Evolutionary conservation across 1,140 invertebrate species (phyloP).

Genomic region (Nephila pilipes): DNA sequence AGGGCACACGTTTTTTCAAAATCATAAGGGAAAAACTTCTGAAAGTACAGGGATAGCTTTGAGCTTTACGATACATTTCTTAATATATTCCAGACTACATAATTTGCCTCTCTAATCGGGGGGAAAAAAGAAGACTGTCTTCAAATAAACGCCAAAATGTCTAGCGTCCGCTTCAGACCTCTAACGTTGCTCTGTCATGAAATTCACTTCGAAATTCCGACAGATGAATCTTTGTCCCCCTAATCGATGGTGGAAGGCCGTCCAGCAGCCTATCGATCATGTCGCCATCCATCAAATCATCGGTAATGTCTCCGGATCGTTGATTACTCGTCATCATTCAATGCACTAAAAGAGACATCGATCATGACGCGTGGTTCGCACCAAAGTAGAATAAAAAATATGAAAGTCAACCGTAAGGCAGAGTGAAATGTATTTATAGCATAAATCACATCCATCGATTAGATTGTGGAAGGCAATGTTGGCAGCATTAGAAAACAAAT

Average conservation of each 20-base stretch:
- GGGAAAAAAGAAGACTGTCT: no score
- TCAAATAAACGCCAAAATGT: neutral
- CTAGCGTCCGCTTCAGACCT: neutral
- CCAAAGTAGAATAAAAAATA: no score
- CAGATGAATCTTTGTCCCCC: neutral
- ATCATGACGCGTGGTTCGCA: neutral
- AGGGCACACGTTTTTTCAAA: no score
- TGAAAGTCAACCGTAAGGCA: neutral
- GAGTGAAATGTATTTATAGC: no score
- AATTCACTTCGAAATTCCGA: neutral
- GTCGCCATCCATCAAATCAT: slow-evolving; percentile 62
- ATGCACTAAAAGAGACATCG: slow-evolving; percentile 56
- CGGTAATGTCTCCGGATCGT: slow-evolving; percentile 64
- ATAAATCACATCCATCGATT: no score
- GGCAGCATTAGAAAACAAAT: no score
- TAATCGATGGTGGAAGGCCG: slow-evolving; percentile 16
- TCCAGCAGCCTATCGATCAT: slow-evolving; percentile 49
- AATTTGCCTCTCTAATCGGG: no score
- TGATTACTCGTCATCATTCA: slow-evolving; percentile 64
- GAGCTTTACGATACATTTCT: no score
- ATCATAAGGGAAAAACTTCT: no score
- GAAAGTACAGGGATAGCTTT: no score
- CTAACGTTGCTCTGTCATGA: neutral
- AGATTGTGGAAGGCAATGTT: no score
- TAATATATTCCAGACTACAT: no score